Percentiles rank a stretch among this genome's conserved stretches.
Evolutionary conservation across 2,113 vertebrate species (phyloP).

Genomic region (Limnothrissa miodon): DNA sequence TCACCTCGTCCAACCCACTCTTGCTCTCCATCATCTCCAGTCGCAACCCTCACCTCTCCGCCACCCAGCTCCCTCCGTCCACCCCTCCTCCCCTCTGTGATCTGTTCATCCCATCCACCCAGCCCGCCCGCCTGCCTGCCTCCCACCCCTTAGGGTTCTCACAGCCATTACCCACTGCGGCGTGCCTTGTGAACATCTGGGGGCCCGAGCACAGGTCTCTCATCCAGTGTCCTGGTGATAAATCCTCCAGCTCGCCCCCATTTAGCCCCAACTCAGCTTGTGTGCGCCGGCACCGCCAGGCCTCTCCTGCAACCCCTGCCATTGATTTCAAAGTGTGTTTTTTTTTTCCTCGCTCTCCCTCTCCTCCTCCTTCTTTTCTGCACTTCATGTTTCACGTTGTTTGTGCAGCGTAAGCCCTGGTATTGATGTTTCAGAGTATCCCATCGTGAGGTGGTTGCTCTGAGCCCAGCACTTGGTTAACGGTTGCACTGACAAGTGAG

Average conservation of each 20-base stretch:
- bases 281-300: constrained; percentile 29
- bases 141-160: background rate
- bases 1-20: background rate
- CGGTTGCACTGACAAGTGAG: constrained; percentile 27
- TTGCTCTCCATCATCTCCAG: background rate
- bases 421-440: constrained; percentile 38
- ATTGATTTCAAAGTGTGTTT: constrained; percentile 44
- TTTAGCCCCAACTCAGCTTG: constrained; percentile 39
- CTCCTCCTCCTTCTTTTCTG: background rate
- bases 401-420: constrained; percentile 34
- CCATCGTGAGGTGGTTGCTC: constrained; percentile 34
- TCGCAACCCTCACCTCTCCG: background rate
- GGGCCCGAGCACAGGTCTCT: constrained; percentile 11
- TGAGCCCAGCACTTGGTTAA: constrained; percentile 32
- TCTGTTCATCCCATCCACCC: background rate
- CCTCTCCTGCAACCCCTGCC: constrained; percentile 33
- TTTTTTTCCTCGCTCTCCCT: background rate
- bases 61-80: background rate
- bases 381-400: constrained; percentile 13
- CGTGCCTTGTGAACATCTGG: constrained; percentile 17
- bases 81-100: background rate
- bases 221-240: constrained; percentile 24
- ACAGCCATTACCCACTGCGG: background rate
- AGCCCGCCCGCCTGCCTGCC: too few relatives aligned
- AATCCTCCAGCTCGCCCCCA: constrained; percentile 28